Conservation (phyloP, 2,888 invertebrate genomes). For the Eilema depressum region DNA sequence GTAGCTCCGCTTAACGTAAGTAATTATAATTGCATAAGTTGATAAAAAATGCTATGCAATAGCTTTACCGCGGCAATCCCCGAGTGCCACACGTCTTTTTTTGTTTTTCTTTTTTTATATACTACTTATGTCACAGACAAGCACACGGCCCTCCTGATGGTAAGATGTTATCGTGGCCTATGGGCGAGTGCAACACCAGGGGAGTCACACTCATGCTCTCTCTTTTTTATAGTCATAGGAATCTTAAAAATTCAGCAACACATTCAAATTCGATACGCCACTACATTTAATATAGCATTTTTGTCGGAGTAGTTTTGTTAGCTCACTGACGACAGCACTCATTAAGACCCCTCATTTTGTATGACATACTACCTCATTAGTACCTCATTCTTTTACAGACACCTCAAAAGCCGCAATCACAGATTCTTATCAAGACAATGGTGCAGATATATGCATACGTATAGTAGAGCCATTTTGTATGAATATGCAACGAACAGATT, state of each 20-base stretch:
- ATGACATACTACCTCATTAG: slow-evolving; percentile 7
- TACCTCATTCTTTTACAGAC: slow-evolving; percentile 5
- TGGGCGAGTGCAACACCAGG: too few relatives aligned
- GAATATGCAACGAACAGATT: slow-evolving; percentile 51
- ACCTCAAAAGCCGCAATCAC: slow-evolving; percentile 26
- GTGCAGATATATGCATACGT: slow-evolving; percentile 16
- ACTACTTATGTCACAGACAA: too few relatives aligned
- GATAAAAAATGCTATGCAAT: too few relatives aligned
- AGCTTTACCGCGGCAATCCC: too few relatives aligned
- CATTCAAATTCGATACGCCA: not conserved
- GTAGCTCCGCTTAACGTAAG: too few relatives aligned
- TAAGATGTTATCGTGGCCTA: too few relatives aligned
- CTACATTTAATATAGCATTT: not conserved
- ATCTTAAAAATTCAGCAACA: not conserved
- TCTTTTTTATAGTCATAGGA: not conserved
- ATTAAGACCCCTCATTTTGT: not conserved
- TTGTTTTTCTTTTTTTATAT: too few relatives aligned
- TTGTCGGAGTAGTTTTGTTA: not conserved
- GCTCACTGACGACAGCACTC: not conserved
- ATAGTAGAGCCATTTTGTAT: slow-evolving; percentile 34
- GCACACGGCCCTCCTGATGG: too few relatives aligned
- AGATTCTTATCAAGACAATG: slow-evolving; percentile 48
- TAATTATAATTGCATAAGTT: too few relatives aligned
- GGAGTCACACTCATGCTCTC: too few relatives aligned
- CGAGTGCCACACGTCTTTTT: too few relatives aligned